Evolutionary conservation across 2,797 vertebrate genomes (phyloP), one percentile per base, ranked within the genome.

Genomic region (Mus minutoides): DNA sequence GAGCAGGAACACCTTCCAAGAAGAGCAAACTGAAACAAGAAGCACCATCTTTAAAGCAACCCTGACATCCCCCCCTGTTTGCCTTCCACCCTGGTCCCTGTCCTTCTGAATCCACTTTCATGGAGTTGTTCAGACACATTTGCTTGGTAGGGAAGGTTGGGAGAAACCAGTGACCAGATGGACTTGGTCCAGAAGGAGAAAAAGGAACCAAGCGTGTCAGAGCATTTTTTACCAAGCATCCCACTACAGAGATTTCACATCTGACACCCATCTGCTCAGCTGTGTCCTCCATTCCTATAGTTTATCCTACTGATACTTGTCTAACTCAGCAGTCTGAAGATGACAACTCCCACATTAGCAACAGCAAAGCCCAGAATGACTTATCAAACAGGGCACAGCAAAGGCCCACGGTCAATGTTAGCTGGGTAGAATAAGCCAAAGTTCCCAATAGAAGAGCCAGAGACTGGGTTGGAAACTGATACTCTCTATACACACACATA

Each of bases 311-410:
- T 22, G 8, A 87, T 79, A 60, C 17, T 67, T 22, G 71, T 69
- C 64, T 85, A 88, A 84, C 26, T 24, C 54, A 88, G n/a, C 19
- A 77, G 92, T 21, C 71, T 94, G 40, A 94, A 80, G 31, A 79
- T 67, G 37, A 29, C 37, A 52, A 60, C 46, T 11, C 62, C 16
- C 54, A 52, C 26, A 37, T 85, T 77, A 16, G 19, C 52, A 86
- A 77, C 1, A 77, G 85, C 52, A 60, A 86, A 94, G 24, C 17
- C 29, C 52, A 91, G 46, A 37, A 82, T 24, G 11, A 56, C 69
- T 56, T 56, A 67, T 21, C 54, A 31, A 92, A 54, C 5, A 82
- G 11, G 80, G 11, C 52, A 88, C 10, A 76, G 76, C 60, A 56
- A 92, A 62, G 77, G 24, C 17, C 22, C 64, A 4, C 11, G 46